phyloP scores from a whole-genome alignment of 2,888 invertebrate genomes.

The Drosophila mimica region DNA sequence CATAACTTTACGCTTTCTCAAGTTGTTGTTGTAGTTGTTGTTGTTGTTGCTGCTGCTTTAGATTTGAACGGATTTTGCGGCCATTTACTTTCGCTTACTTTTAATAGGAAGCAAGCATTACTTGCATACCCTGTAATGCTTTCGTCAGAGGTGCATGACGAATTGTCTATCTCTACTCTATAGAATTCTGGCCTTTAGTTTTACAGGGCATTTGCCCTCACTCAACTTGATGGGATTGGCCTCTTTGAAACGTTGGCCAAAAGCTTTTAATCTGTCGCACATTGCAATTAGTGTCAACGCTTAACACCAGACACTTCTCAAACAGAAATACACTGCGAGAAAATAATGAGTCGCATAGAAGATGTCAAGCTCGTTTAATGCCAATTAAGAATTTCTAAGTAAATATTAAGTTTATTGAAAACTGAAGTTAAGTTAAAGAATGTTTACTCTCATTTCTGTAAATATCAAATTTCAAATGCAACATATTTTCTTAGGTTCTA shows the following conservation, averaged over 20 bases:
- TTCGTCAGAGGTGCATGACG: neutral
- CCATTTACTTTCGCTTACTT: conserved; percentile 50
- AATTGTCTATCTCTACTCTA: neutral
- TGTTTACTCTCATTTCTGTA: neutral
- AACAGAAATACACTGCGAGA: conserved; percentile 22
- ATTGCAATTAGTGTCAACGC: conserved; percentile 71
- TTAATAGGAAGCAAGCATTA: conserved; percentile 12
- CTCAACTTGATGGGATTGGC: conserved; percentile 42
- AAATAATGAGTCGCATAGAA: neutral
- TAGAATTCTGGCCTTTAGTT: neutral
- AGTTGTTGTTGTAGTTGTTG: conserved; percentile 33
- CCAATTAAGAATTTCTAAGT: neutral
- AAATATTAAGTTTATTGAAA: neutral
- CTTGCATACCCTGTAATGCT: conserved; percentile 1
- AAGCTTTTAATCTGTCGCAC: conserved; percentile 66
- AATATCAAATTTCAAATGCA: neutral
- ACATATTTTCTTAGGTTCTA: neutral
- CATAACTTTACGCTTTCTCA: conserved; percentile 59
- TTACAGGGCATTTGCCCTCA: conserved; percentile 12
- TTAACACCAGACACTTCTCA: conserved; percentile 30
- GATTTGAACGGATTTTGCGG: conserved; percentile 54
- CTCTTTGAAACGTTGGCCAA: conserved; percentile 41
- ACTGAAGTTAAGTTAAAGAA: neutral
- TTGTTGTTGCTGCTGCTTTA: conserved; percentile 33
- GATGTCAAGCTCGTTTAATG: neutral